phyloP scores from a whole-genome alignment of 1,140 invertebrate species.

The Popillia japonica region DNA sequence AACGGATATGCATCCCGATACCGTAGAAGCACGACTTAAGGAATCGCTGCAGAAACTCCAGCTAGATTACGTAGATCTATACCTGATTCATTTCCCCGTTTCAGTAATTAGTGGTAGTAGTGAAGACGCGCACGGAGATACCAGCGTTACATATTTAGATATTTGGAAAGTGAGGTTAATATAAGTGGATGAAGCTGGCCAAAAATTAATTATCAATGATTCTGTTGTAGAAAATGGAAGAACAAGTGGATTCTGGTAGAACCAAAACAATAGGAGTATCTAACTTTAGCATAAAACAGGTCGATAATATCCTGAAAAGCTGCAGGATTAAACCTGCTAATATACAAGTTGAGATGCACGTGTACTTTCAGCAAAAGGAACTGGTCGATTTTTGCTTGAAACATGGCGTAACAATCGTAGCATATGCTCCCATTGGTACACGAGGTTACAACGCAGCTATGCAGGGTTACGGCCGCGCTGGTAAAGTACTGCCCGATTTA shows the following conservation, averaged over 20 bases:
- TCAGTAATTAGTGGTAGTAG: conserved; percentile 56
- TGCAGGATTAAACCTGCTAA: conserved; percentile 74
- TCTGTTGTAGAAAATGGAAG: conserved; percentile 1
- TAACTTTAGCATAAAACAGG: conserved; percentile 79
- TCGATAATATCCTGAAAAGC: conserved; percentile 69
- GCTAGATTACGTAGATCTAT: conserved; percentile 75
- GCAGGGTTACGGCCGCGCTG: neutral
- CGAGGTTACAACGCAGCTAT: neutral
- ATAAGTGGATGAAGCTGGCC: too few relatives aligned
- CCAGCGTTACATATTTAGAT: neutral
- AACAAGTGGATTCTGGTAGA: conserved; percentile 58
- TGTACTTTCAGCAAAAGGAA: conserved; percentile 80
- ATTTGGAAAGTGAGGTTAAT: neutral
- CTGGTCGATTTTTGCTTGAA: conserved; percentile 77
- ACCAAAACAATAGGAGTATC: conserved; percentile 77
- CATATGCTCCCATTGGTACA: conserved; percentile 78
- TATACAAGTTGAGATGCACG: conserved; percentile 81
- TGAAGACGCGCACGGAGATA: neutral
- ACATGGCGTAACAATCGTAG: conserved; percentile 76
- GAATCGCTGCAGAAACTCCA: conserved; percentile 68
- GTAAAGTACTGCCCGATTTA: conserved; percentile 14
- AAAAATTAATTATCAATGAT: neutral
- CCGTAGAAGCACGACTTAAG: conserved; percentile 69
- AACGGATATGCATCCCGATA: conserved; percentile 65
- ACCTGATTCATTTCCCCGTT: conserved; percentile 75